A percentile compares a stretch with the other conserved stretches of the same genome.
These are phyloP conservation scores for Tachypleus tridentatus DNA, from an alignment of 1,140 invertebrate genomes.

Conservation along the genomic window DNA sequence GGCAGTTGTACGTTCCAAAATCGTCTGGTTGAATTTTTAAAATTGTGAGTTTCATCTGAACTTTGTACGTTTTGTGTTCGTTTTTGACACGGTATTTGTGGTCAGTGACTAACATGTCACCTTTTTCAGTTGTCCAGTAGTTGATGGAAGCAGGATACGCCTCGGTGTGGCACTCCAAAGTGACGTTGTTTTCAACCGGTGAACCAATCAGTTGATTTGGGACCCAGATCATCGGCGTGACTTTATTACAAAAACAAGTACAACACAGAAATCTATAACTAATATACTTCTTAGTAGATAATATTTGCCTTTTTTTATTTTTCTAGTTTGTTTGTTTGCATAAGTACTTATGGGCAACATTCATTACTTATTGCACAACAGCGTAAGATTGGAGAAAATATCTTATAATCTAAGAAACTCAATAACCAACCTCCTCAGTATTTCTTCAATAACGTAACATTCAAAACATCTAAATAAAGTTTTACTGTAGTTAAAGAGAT, in stretches of 20 bases:
- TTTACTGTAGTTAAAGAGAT: too few species aligned
- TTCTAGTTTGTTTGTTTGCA: too few species aligned
- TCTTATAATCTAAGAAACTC: too few species aligned
- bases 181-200: constrained; percentile 62
- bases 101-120: constrained; percentile 12
- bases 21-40: constrained; percentile 40
- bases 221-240: constrained; percentile 79
- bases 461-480: too few species aligned
- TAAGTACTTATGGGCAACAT: too few species aligned
- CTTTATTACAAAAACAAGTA: constrained; percentile 34
- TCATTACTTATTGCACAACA: too few species aligned
- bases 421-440: too few species aligned
- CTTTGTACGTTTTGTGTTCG: constrained; percentile 21
- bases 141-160: constrained; percentile 80
- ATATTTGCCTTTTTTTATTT: too few species aligned
- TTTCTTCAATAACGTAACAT: too few species aligned
- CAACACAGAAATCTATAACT: too few species aligned
- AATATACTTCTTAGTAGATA: too few species aligned
- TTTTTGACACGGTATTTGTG: constrained; percentile 18
- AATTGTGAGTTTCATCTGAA: constrained; percentile 24
- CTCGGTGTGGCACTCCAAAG: constrained; percentile 76
- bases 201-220: constrained; percentile 78
- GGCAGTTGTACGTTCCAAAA: constrained; percentile 74
- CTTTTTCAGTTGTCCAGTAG: constrained; percentile 54
- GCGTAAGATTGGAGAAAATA: too few species aligned